A percentile compares a stretch with the other conserved stretches of the same genome.
phyloP scores from a whole-genome alignment of 2,888 invertebrate species.

The Ophion costatus region DNA sequence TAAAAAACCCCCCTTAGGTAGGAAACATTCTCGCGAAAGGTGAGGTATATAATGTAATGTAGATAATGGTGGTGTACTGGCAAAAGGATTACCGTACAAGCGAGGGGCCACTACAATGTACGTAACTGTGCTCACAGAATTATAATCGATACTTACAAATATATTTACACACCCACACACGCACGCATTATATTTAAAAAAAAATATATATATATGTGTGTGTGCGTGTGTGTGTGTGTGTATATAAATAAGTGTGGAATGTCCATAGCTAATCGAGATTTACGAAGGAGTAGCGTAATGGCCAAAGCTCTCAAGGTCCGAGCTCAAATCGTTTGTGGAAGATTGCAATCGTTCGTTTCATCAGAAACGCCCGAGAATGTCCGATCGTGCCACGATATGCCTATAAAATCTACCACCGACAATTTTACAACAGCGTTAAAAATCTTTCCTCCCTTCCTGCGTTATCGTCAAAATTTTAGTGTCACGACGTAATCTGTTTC shows the following conservation, averaged over 20 bases:
- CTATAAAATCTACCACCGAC: not conserved
- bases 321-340: slow-evolving; percentile 36
- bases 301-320: slow-evolving; percentile 7
- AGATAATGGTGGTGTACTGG: too few species aligned
- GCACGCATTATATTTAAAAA: too few species aligned
- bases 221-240: too few species aligned
- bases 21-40: too few species aligned
- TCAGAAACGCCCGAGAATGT: slow-evolving; percentile 39
- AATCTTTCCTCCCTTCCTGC: not conserved
- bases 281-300: slow-evolving; percentile 48
- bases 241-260: slow-evolving; percentile 10
- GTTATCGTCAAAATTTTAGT: not conserved
- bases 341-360: slow-evolving; percentile 55
- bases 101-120: too few species aligned
- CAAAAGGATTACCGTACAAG: too few species aligned
- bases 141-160: too few species aligned
- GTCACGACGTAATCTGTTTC: not conserved
- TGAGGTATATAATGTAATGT: too few species aligned
- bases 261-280: slow-evolving; percentile 49
- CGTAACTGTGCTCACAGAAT: too few species aligned
- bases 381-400: slow-evolving; percentile 28
- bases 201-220: too few species aligned
- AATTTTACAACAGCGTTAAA: slow-evolving; percentile 7
- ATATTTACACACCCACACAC: too few species aligned
- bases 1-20: too few species aligned